A percentile compares a stretch with the other conserved stretches of the same genome.
phyloP scores from a whole-genome alignment of 1,140 invertebrate genomes.

The Babylonia areolata region DNA sequence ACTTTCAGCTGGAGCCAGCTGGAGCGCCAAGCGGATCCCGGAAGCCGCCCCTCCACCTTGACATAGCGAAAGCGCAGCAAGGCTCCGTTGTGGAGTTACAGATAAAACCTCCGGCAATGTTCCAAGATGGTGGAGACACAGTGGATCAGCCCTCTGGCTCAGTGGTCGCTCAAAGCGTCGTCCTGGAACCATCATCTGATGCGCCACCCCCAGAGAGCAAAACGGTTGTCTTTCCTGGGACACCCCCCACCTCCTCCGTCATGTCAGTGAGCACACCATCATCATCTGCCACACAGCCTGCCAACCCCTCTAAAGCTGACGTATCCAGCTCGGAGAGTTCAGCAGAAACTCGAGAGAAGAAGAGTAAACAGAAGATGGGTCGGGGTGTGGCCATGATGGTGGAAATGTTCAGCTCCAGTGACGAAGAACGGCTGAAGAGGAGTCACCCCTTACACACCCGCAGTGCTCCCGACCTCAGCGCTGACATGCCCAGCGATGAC shows the following conservation, averaged over 20 bases:
- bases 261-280: background rate
- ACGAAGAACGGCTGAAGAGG: conserved; percentile 54
- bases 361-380: conserved; percentile 36
- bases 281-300: background rate
- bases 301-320: background rate
- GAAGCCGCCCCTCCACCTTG: conserved; percentile 35
- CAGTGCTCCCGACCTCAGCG: conserved; percentile 51
- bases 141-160: background rate
- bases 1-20: conserved; percentile 13
- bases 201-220: conserved; percentile 21
- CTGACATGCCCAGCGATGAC: conserved; percentile 5
- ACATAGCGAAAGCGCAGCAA: conserved; percentile 17
- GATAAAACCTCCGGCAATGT: conserved; percentile 9
- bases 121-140: background rate
- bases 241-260: background rate
- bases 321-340: conserved; percentile 28
- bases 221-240: conserved; percentile 22
- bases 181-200: conserved; percentile 13
- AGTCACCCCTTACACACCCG: conserved; percentile 39
- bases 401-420: conserved; percentile 65
- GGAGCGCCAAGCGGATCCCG: background rate
- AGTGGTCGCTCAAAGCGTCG: background rate
- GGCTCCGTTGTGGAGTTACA: conserved; percentile 23
- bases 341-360: conserved; percentile 1
- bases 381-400: conserved; percentile 58